phyloP scores from a whole-genome alignment of 1,140 invertebrate genomes.

The Anastrepha obliqua region DNA sequence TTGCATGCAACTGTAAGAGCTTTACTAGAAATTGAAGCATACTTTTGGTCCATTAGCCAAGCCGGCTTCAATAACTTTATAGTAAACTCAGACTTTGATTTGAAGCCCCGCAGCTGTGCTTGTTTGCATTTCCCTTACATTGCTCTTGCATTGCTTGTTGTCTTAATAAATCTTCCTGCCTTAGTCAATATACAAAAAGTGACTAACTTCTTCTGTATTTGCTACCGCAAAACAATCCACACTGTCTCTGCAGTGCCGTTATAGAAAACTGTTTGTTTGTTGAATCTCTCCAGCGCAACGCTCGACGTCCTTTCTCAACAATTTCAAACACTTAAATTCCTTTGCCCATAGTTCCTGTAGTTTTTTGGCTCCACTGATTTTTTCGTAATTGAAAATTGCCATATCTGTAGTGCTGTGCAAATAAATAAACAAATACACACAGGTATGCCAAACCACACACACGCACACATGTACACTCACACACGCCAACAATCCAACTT shows the following conservation, averaged over 20 bases:
- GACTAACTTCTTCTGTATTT: not conserved
- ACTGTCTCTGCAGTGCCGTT: not conserved
- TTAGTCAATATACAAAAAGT: not conserved
- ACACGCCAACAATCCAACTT: not conserved
- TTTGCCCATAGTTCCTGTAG: not conserved
- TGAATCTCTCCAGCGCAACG: not conserved
- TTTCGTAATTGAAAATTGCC: slow-evolving; percentile 49
- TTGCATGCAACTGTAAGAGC: no score
- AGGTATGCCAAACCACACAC: not conserved
- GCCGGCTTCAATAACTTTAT: no score
- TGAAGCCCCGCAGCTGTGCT: no score
- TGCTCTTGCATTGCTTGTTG: not conserved
- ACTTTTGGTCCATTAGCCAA: no score
- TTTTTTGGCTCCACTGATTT: slow-evolving; percentile 28
- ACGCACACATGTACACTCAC: not conserved
- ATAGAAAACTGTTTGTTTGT: not conserved
- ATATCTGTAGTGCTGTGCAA: slow-evolving; percentile 37
- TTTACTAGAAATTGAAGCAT: no score
- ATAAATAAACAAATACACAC: slow-evolving; percentile 20
- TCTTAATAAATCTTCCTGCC: not conserved
- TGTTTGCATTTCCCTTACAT: no score
- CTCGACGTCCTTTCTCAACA: not conserved
- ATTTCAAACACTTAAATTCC: not conserved
- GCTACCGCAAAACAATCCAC: not conserved
- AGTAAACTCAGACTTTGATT: no score